Percentiles rank a stretch among this genome's conserved stretches.
Evolutionary conservation across 2,888 invertebrate genomes (phyloP).

Genomic region (Scrobipalpa costella): DNA sequence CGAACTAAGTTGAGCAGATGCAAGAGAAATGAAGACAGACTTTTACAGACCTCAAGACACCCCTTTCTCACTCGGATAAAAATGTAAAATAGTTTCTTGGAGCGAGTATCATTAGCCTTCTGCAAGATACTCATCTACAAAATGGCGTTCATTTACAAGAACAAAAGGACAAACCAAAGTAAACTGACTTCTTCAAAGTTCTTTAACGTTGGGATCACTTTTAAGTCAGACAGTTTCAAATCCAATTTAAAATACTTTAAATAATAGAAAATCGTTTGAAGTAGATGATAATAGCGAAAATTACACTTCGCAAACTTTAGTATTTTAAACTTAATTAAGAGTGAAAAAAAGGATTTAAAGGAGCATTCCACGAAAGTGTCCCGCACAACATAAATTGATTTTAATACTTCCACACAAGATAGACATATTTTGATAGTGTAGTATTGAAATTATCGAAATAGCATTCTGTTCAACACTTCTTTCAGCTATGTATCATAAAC

Average conservation of each 20-base stretch:
- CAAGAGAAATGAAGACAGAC: slow-evolving; percentile 14
- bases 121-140: slow-evolving; percentile 56
- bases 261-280: slow-evolving; percentile 4
- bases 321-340: no score
- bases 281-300: not conserved
- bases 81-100: slow-evolving; percentile 45
- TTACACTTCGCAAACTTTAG: not conserved
- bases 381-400: no score
- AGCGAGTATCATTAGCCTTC: slow-evolving; percentile 40
- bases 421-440: no score
- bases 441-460: no score
- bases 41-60: slow-evolving; percentile 12
- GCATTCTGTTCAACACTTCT: no score
- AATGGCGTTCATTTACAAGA: slow-evolving; percentile 58
- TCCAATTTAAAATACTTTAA: slow-evolving; percentile 45
- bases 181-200: slow-evolving; percentile 54
- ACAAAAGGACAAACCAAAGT: slow-evolving; percentile 68
- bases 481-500: no score
- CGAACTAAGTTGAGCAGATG: slow-evolving; percentile 7
- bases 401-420: no score
- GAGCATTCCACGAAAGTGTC: no score
- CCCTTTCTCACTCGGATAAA: slow-evolving; percentile 31
- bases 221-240: slow-evolving; percentile 43
- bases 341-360: no score
- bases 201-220: slow-evolving; percentile 54